Conservation (phyloP, 2,797 vertebrate species). For the Eleutherodactylus coqui region DNA sequence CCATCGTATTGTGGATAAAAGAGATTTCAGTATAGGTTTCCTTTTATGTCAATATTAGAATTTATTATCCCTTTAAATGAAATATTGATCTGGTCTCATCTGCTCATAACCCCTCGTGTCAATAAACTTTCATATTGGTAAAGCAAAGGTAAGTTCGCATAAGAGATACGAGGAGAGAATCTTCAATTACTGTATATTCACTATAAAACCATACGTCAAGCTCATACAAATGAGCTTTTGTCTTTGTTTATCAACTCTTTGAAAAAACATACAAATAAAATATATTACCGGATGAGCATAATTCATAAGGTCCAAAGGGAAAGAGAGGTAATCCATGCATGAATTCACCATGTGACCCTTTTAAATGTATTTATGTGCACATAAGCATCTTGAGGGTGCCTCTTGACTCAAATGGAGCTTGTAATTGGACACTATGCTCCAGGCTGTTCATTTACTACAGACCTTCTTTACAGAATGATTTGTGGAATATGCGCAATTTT, state of each 20-base stretch:
- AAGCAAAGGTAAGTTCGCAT: conserved; percentile 48
- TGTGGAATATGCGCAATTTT: conserved; percentile 7
- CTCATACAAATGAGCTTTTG: conserved; percentile 11
- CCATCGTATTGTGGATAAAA: conserved; percentile 30
- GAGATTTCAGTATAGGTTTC: conserved; percentile 32
- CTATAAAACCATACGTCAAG: background rate
- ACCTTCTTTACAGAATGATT: background rate
- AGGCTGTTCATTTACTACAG: conserved; percentile 20
- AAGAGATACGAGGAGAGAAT: conserved; percentile 33
- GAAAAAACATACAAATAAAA: background rate
- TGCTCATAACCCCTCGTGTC: conserved; percentile 46
- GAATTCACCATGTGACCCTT: conserved; percentile 10
- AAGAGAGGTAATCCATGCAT: background rate
- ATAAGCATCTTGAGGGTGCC: background rate
- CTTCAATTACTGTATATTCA: conserved; percentile 30
- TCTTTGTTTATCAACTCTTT: background rate
- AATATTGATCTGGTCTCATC: conserved; percentile 60
- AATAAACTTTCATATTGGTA: conserved; percentile 52
- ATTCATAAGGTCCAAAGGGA: conserved; percentile 1
- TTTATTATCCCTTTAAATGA: conserved; percentile 61
- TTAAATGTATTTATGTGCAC: conserved; percentile 22
- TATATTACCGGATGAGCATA: background rate
- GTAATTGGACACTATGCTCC: conserved; percentile 23
- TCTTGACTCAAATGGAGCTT: background rate
- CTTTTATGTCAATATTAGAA: conserved; percentile 53